Evolutionary conservation across 2,888 invertebrate species (phyloP).

Genomic region (Eutolmus rufibarbis): DNA sequence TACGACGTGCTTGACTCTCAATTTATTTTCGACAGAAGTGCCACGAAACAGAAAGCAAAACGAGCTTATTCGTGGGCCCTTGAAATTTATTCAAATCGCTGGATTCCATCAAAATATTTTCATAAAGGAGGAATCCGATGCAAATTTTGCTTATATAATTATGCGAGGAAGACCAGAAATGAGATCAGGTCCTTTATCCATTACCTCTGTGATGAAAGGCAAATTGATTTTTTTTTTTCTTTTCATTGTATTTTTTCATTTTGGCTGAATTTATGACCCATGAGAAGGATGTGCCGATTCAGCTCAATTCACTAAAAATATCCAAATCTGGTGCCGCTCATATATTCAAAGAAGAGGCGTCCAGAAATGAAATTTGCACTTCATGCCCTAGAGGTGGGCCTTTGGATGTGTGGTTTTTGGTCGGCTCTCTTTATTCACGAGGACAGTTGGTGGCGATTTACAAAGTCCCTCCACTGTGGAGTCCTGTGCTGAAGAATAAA

Average conservation of each 20-base stretch:
- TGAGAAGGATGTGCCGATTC: background rate
- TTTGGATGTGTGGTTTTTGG: background rate
- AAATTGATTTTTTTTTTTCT: background rate
- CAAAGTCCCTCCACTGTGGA: background rate
- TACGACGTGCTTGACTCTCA: background rate
- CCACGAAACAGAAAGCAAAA: background rate
- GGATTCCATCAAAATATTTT: background rate
- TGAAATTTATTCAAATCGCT: background rate
- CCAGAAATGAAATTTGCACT: background rate
- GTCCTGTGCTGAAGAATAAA: background rate
- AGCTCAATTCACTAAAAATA: background rate
- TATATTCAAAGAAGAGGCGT: background rate
- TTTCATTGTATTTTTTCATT: background rate
- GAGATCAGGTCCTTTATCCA: background rate
- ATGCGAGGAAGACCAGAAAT: background rate
- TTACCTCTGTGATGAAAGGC: conserved; percentile 2
- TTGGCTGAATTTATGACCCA: background rate
- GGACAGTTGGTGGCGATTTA: background rate
- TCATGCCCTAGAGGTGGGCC: background rate
- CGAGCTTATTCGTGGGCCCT: background rate
- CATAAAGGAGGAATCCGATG: background rate
- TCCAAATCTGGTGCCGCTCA: background rate
- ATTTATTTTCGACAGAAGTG: background rate
- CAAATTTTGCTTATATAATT: conserved; percentile 5
- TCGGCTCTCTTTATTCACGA: background rate